These are phyloP conservation scores for Panthera leo DNA, from an alignment of 2,113 vertebrate genomes.

Conservation along the genomic window DNA sequence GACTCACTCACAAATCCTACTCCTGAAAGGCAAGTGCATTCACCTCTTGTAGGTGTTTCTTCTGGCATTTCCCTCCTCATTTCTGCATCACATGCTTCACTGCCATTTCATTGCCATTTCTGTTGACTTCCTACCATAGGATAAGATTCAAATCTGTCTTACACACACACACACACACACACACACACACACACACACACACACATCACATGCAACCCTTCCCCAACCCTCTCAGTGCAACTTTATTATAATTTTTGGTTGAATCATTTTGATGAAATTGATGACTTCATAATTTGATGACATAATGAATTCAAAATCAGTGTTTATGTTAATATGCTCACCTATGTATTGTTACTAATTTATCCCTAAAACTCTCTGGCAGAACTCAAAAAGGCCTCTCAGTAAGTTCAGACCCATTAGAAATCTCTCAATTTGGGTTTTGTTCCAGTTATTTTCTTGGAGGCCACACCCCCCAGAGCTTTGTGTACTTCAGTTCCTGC, in stretches of 20 bases:
- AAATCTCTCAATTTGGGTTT: not conserved
- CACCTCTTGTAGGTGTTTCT: not conserved
- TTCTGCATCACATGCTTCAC: not conserved
- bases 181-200: fast-evolving
- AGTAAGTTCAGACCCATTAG: not conserved
- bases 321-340: not conserved
- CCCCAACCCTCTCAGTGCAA: not conserved
- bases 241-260: not conserved
- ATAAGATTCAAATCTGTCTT: not conserved
- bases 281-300: not conserved
- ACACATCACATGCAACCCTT: not conserved
- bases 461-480: no score
- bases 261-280: not conserved
- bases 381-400: not conserved
- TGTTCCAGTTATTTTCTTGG: not conserved
- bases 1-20: not conserved
- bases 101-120: not conserved
- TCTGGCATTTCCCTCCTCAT: not conserved
- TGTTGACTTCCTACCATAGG: not conserved
- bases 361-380: not conserved
- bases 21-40: not conserved
- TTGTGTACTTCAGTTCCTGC: not conserved
- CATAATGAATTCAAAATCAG: not conserved
- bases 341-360: not conserved
- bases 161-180: not conserved